Evolutionary conservation across 1,140 invertebrate species (phyloP).

Genomic region (Orchesella cincta): DNA sequence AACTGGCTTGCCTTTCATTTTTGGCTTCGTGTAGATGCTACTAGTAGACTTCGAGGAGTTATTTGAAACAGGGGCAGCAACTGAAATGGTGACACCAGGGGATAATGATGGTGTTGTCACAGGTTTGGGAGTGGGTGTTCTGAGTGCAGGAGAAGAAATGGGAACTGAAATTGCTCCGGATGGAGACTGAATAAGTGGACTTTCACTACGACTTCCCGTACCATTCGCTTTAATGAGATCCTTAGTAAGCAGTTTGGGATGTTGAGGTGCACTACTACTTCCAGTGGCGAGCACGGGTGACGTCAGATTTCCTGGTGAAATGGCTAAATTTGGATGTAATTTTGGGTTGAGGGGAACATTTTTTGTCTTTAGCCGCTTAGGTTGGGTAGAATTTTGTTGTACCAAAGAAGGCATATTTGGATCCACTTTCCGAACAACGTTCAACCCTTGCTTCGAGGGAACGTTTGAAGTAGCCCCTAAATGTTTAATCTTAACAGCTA

Average conservation of each 20-base stretch:
- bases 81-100: neutral
- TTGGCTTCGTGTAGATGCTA: neutral
- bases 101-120: neutral
- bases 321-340: conserved; percentile 25
- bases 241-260: neutral
- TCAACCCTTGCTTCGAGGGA: neutral
- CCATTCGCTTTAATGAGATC: conserved; percentile 1
- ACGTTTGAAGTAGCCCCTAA: neutral
- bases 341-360: conserved; percentile 48
- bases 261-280: conserved; percentile 14
- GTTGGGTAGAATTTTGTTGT: neutral
- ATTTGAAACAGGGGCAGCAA: neutral
- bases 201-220: neutral
- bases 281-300: neutral
- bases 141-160: neutral
- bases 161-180: neutral
- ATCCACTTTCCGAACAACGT: neutral
- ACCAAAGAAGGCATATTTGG: neutral
- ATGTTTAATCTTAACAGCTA: neutral
- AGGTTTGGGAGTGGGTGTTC: neutral
- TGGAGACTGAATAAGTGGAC: neutral
- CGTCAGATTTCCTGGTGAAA: neutral
- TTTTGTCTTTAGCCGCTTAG: conserved; percentile 46
- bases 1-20: neutral
- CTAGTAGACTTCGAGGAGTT: neutral